Base-by-base conservation (phyloP, 2,888 invertebrate genomes). In the Pseudococcus longispinus region DNA sequence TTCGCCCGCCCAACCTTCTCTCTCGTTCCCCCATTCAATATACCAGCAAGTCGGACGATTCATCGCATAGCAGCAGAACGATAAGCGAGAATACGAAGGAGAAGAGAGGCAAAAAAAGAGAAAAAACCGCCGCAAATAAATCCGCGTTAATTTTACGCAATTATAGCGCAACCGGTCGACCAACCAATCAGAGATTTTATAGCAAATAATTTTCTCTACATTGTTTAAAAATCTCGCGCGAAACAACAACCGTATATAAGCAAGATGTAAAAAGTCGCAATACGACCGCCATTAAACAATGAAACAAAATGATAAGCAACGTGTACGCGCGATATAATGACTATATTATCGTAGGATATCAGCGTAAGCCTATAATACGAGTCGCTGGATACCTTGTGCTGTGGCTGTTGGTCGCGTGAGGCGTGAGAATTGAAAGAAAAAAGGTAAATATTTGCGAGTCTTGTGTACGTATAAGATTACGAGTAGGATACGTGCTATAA, bases 201-300 rank as follows among this genome's bases (percentile, higher is more conserved):
- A 18, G 70, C 70, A 29, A 70, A 70, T 70, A 70, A 26, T 70
- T 70, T 70, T 70, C 70, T 70, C 29, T 70, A 70, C 70, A 70
- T 70, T 70, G 70, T 70, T 70, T 70, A 70, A 29, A 70, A 70
- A 70, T 70, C 70, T 70, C 70, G 70, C 70, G 70, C 70, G 29
- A 70, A 29, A 70, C 29, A 29, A 70, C 70, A 18, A 29, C 70
- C 32, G 29, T 65, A 26, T 26, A 65, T 65, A 65, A 65, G 70
- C 26, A 29, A 65, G 70, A 32, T 70, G 70, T 70, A 70, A 70
- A 70, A 70, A 70, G 70, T 70, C 70, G 70, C 29, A 70, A 70
- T 70, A 70, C 29, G 29, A 70, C 15, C 70, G 70, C 32, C 70
- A 70, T 70, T 70, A 70, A 70, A 70, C 70, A 70, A 70, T 70